Evolutionary conservation across 2,113 vertebrate genomes (phyloP).

Genomic region (Nyctereutes procyonoides): DNA sequence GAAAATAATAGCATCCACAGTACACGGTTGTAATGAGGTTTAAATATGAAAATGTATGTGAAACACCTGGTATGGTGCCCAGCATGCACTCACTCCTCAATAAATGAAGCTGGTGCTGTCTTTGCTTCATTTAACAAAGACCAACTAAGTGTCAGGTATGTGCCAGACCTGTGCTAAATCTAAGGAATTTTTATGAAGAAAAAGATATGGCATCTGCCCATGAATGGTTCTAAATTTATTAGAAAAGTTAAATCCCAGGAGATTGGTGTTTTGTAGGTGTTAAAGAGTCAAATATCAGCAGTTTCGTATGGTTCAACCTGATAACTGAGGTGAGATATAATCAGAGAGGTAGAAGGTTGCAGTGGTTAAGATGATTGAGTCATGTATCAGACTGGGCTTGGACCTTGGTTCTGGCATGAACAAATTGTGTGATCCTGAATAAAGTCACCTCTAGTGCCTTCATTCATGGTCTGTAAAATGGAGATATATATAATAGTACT

Average conservation of each 20-base stretch:
- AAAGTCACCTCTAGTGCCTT: not conserved
- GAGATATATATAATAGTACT: not conserved
- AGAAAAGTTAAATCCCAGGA: not conserved
- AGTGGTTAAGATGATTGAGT: not conserved
- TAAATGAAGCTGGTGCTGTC: not conserved
- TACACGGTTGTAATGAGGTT: not conserved
- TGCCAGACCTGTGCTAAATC: not conserved
- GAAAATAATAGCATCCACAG: not conserved
- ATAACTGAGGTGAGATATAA: not conserved
- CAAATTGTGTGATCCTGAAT: not conserved
- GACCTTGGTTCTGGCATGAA: not conserved
- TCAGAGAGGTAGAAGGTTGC: not conserved
- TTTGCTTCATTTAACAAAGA: constrained; percentile 21
- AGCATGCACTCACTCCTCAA: not conserved
- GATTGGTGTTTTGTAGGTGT: not conserved
- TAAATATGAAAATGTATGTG: not conserved
- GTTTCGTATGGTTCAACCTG: not conserved
- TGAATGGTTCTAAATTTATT: constrained; percentile 32
- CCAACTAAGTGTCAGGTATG: not conserved
- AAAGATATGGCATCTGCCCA: not conserved
- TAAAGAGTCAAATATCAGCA: not conserved
- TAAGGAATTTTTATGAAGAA: not conserved
- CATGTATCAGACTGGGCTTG: not conserved
- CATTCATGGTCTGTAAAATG: not conserved
- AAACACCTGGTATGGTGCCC: not conserved